phyloP scores from a whole-genome alignment of 2,113 vertebrate genomes.

The Anthoscopus minutus region DNA sequence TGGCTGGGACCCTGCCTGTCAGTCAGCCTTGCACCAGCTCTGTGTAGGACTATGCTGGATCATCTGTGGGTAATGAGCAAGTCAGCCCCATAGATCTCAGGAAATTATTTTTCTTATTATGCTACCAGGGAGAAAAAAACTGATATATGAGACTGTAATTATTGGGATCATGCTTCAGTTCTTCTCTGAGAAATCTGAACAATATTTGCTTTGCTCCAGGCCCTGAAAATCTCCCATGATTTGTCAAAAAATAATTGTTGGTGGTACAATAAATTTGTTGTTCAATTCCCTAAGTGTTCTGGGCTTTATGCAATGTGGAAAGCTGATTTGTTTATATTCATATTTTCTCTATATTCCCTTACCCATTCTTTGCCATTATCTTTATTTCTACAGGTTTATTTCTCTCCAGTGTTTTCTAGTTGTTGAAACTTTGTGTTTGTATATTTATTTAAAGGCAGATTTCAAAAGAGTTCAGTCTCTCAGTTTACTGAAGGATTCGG shows the following conservation, averaged over 20 bases:
- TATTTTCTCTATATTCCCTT: constrained; percentile 42
- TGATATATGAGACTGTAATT: constrained; percentile 11
- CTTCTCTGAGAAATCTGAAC: constrained; percentile 18
- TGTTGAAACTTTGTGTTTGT: constrained; percentile 43
- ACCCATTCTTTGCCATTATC: constrained; percentile 38
- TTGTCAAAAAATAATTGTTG: constrained; percentile 54
- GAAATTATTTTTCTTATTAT: background rate
- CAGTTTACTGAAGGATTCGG: constrained; percentile 30
- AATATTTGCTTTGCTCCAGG: constrained; percentile 52
- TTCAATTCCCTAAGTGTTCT: constrained; percentile 26
- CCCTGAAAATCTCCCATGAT: constrained; percentile 50
- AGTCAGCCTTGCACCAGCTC: background rate
- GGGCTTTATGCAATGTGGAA: background rate
- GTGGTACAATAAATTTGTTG: constrained; percentile 33
- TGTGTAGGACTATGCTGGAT: background rate
- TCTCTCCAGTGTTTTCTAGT: constrained; percentile 46
- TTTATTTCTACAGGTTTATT: constrained; percentile 51
- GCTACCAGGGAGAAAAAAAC: background rate
- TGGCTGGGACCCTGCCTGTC: background rate
- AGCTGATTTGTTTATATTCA: constrained; percentile 30
- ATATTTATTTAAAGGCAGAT: constrained; percentile 48
- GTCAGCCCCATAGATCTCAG: background rate
- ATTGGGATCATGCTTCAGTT: background rate
- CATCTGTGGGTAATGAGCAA: background rate
- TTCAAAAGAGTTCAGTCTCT: constrained; percentile 45